Percentiles rank a stretch among this genome's conserved stretches.
Evolutionary conservation across 2,888 invertebrate species (phyloP).

Genomic region (Spodoptera picta): DNA sequence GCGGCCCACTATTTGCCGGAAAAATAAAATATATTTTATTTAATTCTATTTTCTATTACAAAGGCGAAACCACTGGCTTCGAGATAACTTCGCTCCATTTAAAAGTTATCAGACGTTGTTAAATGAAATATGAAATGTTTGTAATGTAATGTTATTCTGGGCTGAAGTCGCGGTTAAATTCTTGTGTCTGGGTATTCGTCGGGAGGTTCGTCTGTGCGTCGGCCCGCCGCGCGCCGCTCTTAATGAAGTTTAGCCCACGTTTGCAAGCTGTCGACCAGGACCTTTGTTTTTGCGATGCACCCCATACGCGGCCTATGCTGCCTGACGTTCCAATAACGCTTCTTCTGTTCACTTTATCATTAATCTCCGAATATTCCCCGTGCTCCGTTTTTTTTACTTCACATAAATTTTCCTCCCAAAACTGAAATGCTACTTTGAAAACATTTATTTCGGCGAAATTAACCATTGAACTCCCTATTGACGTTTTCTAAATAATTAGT

Average conservation of each 20-base stretch:
- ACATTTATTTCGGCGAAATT: too few relatives aligned
- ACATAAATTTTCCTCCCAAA: background rate
- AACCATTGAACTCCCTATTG: too few relatives aligned
- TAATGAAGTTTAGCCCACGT: slow-evolving; percentile 56
- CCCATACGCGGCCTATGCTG: slow-evolving; percentile 4
- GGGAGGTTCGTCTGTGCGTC: background rate
- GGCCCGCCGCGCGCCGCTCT: slow-evolving; percentile 5
- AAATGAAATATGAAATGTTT: too few relatives aligned
- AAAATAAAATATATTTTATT: too few relatives aligned
- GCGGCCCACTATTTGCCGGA: too few relatives aligned
- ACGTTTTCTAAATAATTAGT: too few relatives aligned
- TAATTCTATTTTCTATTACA: too few relatives aligned
- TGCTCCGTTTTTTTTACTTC: slow-evolving; percentile 7
- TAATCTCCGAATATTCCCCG: slow-evolving; percentile 19
- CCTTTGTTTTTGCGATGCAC: slow-evolving; percentile 40
- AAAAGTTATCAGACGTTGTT: too few relatives aligned
- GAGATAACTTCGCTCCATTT: too few relatives aligned
- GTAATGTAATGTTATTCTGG: background rate
- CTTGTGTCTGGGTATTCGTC: slow-evolving; percentile 1
- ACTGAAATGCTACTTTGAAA: background rate
- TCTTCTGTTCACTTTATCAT: slow-evolving; percentile 18
- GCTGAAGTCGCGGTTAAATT: slow-evolving; percentile 2
- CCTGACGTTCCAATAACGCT: background rate
- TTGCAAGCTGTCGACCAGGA: slow-evolving; percentile 50
- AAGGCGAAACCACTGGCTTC: too few relatives aligned